These are phyloP conservation scores for Ceriagrion tenellum DNA, from an alignment of 2,888 invertebrate species.

Conservation along the genomic window DNA sequence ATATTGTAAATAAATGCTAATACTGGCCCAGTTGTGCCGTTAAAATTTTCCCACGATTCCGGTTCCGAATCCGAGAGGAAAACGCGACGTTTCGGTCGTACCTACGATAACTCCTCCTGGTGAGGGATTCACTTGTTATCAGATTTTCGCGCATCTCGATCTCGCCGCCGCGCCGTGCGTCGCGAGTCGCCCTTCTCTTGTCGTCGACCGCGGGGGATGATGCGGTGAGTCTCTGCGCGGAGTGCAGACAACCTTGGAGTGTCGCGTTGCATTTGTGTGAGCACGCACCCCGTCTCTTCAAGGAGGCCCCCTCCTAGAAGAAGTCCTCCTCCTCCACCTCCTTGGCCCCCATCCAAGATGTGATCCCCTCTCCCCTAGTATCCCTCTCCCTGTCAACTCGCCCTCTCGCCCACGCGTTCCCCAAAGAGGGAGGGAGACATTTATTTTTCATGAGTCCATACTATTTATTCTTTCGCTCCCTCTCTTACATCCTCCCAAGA, in stretches of 20 bases:
- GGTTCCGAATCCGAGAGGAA: too few species aligned
- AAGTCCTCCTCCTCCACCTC: neutral
- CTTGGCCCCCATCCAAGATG: neutral
- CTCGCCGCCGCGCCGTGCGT: too few species aligned
- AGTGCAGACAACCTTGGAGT: conserved; percentile 39
- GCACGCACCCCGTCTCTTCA: neutral
- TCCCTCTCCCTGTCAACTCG: neutral
- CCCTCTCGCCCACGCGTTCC: neutral
- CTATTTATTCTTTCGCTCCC: neutral
- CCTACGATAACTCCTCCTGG: too few species aligned
- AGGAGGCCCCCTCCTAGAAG: neutral
- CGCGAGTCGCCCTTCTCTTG: too few species aligned
- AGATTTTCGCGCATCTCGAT: too few species aligned
- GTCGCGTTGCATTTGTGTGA: neutral
- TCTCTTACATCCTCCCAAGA: neutral
- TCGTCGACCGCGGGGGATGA: neutral
- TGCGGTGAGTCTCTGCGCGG: neutral
- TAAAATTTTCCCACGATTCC: too few species aligned
- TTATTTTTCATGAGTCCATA: too few species aligned
- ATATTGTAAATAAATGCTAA: too few species aligned
- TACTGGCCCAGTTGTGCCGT: too few species aligned
- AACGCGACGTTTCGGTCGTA: too few species aligned
- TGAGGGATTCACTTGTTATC: too few species aligned
- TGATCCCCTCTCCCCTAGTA: neutral
- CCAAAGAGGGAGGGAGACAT: neutral